These are phyloP conservation scores for Aphyosemion australe DNA, from an alignment of 2,113 vertebrate species.

Conservation along the genomic window DNA sequence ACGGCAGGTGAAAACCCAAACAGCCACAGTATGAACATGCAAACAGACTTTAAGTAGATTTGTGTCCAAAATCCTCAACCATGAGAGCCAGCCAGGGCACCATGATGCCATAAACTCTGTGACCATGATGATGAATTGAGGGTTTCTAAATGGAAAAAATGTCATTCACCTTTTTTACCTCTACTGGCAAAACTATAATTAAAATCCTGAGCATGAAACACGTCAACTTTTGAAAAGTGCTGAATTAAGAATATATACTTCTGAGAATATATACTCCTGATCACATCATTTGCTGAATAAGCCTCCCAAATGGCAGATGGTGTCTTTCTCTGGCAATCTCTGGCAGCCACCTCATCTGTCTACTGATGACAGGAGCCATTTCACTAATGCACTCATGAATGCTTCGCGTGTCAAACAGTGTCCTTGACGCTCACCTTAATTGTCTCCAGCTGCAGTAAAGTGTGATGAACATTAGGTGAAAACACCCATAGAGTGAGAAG, in stretches of 20 bases:
- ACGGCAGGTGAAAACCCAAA: background rate
- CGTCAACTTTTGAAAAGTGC: slow-evolving; percentile 25
- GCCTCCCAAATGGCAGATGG: slow-evolving; percentile 54
- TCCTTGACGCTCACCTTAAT: slow-evolving; percentile 56
- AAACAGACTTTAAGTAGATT: background rate
- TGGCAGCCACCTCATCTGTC: slow-evolving; percentile 59
- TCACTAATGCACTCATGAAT: slow-evolving; percentile 61
- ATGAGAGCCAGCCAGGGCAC: too few species aligned
- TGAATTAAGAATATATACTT: slow-evolving; percentile 32
- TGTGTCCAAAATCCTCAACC: background rate
- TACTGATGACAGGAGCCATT: slow-evolving; percentile 63
- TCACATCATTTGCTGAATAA: slow-evolving; percentile 39
- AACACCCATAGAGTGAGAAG: background rate
- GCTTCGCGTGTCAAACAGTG: slow-evolving; percentile 53
- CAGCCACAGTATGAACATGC: background rate
- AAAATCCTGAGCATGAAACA: background rate
- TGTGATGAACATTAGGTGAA: slow-evolving; percentile 17
- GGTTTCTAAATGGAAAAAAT: slow-evolving; percentile 10
- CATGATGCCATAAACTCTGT: background rate
- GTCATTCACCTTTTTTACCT: background rate
- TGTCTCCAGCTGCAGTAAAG: slow-evolving; percentile 30
- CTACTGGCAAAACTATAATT: slow-evolving; percentile 8
- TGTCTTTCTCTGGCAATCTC: slow-evolving; percentile 49
- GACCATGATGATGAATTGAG: background rate
- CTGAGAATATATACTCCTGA: slow-evolving; percentile 16